These are phyloP conservation scores for Proctacanthus coquilletti DNA, from an alignment of 1,140 invertebrate genomes.

Conservation along the genomic window DNA sequence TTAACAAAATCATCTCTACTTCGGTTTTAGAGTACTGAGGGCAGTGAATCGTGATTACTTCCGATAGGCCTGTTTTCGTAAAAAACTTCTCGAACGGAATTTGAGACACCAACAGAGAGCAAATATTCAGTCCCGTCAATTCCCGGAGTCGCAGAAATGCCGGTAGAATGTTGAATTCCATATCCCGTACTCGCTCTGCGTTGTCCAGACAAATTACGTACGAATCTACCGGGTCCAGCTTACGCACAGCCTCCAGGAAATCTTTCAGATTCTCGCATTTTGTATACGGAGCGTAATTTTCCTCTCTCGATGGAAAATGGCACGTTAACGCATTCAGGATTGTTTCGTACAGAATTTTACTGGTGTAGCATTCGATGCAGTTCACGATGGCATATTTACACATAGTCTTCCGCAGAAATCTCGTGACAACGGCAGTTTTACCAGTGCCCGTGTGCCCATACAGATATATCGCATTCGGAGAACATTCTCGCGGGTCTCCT, in stretches of 20 bases:
- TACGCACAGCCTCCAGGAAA: slow-evolving; percentile 36
- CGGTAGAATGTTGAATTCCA: slow-evolving; percentile 54
- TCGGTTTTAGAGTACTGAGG: slow-evolving; percentile 69
- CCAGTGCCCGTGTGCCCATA: slow-evolving; percentile 67
- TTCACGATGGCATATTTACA: slow-evolving; percentile 55
- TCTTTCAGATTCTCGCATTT: slow-evolving; percentile 61
- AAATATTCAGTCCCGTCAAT: slow-evolving; percentile 53
- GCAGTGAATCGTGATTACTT: slow-evolving; percentile 61
- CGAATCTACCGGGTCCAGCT: slow-evolving; percentile 26
- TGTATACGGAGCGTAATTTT: slow-evolving; percentile 12
- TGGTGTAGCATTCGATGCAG: slow-evolving; percentile 65
- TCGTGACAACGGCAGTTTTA: slow-evolving; percentile 51
- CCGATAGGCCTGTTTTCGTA: slow-evolving; percentile 47
- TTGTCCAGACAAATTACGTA: slow-evolving; percentile 59
- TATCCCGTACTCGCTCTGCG: slow-evolving; percentile 55
- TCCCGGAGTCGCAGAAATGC: slow-evolving; percentile 56
- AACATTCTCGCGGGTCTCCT: slow-evolving; percentile 37
- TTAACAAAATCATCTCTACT: slow-evolving; percentile 51
- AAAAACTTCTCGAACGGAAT: slow-evolving; percentile 67
- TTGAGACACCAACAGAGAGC: slow-evolving; percentile 60
- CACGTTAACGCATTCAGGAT: slow-evolving; percentile 44
- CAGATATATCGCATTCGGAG: slow-evolving; percentile 50
- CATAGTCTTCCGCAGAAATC: slow-evolving; percentile 38
- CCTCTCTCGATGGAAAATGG: background rate
- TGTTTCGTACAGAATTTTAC: slow-evolving; percentile 59